Percentiles rank a stretch among this genome's conserved stretches.
phyloP scores from a whole-genome alignment of 2,888 invertebrate species.

The Nowickia ferox region DNA sequence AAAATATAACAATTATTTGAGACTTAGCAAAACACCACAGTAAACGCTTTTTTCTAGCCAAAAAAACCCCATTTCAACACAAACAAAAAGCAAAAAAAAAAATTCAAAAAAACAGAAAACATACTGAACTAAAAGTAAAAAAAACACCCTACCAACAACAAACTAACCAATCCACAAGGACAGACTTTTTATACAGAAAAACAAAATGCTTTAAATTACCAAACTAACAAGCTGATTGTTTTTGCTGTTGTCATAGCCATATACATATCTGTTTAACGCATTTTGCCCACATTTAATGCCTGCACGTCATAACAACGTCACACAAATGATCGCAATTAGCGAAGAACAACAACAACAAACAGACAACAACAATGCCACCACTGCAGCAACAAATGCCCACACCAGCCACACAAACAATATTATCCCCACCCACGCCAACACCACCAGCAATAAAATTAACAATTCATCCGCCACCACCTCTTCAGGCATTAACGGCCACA shows the following conservation, averaged over 20 bases:
- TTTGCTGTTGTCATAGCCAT: slow-evolving; percentile 18
- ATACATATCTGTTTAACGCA: neutral
- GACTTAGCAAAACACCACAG: neutral
- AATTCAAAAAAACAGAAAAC: neutral
- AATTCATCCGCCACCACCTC: slow-evolving; percentile 3
- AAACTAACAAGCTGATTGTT: slow-evolving; percentile 2
- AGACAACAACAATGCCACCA: slow-evolving; percentile 65
- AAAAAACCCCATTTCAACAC: neutral
- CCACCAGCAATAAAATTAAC: slow-evolving; percentile 7
- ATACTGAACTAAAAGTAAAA: neutral
- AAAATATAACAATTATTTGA: slow-evolving; percentile 30
- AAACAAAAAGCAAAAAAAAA: neutral
- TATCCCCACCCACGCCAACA: neutral
- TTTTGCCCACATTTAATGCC: slow-evolving; percentile 67
- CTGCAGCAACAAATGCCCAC: slow-evolving; percentile 13
- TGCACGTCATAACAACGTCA: slow-evolving; percentile 67
- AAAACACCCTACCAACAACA: neutral
- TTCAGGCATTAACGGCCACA: slow-evolving; percentile 64
- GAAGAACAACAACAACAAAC: slow-evolving; percentile 79
- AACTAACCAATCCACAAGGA: no score
- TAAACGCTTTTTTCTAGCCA: neutral
- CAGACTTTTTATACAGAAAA: neutral
- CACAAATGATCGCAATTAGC: slow-evolving; percentile 81
- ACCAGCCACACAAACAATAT: slow-evolving; percentile 20
- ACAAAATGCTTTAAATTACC: slow-evolving; percentile 3